These are phyloP conservation scores for Macropis europaea DNA, from an alignment of 2,888 invertebrate genomes.

Conservation along the genomic window DNA sequence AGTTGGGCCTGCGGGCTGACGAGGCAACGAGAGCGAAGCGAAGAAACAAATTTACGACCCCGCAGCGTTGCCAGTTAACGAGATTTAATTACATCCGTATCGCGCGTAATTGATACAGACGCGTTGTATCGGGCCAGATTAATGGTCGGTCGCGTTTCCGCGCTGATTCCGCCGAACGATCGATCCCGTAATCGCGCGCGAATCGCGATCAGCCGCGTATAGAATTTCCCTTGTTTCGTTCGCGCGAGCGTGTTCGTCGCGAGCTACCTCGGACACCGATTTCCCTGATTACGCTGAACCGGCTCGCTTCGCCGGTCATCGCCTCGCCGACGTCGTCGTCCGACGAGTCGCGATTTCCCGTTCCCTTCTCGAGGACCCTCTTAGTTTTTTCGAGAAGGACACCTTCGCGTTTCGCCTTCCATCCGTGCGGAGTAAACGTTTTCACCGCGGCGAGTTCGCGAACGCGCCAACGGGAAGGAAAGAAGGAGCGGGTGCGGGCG, in stretches of 20 bases:
- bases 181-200: not conserved
- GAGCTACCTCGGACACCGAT: conserved; percentile 39
- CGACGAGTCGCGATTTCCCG: conserved; percentile 20
- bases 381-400: not conserved
- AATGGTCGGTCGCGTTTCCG: not conserved
- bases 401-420: not conserved
- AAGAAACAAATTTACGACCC: not conserved
- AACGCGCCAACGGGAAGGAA: no score
- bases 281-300: conserved; percentile 45
- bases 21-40: not conserved
- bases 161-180: conserved; percentile 3
- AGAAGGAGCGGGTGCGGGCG: no score
- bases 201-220: no score
- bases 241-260: conserved; percentile 4
- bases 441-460: no score
- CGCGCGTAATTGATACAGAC: conserved; percentile 9
- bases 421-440: no score
- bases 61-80: conserved; percentile 11
- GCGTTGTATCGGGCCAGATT: conserved; percentile 1
- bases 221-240: not conserved
- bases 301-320: conserved; percentile 6
- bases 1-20: not conserved
- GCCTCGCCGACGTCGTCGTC: no score
- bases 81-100: conserved; percentile 18
- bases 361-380: conserved; percentile 3